These are phyloP conservation scores for Sinocyclocheilus anshuiensis DNA, from an alignment of 2,113 vertebrate species.

Conservation along the genomic window DNA sequence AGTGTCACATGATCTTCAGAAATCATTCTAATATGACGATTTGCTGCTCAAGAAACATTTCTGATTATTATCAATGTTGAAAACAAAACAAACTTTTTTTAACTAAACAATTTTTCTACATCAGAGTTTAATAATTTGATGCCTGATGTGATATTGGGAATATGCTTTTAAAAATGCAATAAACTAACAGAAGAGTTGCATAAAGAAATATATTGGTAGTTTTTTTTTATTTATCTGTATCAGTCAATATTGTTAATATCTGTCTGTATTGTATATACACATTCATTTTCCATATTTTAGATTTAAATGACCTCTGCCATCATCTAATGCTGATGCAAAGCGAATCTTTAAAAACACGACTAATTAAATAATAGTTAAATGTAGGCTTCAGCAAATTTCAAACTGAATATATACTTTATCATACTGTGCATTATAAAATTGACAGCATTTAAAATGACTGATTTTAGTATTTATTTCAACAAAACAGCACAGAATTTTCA, in stretches of 20 bases:
- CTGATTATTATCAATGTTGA: background rate
- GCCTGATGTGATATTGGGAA: background rate
- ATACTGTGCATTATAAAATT: too few relatives aligned
- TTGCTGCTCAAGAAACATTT: background rate
- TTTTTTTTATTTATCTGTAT: background rate
- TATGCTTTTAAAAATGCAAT: too few relatives aligned
- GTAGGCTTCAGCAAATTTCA: too few relatives aligned
- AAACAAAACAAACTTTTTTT: background rate
- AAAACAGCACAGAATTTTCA: background rate
- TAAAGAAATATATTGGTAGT: background rate
- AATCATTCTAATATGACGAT: background rate
- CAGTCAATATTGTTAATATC: background rate
- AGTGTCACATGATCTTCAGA: background rate
- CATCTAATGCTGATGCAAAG: too few relatives aligned
- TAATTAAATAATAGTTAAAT: too few relatives aligned
- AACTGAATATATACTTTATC: too few relatives aligned
- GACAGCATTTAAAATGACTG: too few relatives aligned
- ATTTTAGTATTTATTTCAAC: background rate
- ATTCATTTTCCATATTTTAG: background rate
- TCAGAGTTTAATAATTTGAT: background rate
- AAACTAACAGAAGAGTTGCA: background rate
- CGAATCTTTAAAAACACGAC: too few relatives aligned
- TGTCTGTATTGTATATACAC: background rate
- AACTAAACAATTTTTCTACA: too few relatives aligned
- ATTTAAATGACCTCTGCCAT: background rate